Conservation (phyloP, 2,888 invertebrate genomes). For the Salpingus planirostris region DNA sequence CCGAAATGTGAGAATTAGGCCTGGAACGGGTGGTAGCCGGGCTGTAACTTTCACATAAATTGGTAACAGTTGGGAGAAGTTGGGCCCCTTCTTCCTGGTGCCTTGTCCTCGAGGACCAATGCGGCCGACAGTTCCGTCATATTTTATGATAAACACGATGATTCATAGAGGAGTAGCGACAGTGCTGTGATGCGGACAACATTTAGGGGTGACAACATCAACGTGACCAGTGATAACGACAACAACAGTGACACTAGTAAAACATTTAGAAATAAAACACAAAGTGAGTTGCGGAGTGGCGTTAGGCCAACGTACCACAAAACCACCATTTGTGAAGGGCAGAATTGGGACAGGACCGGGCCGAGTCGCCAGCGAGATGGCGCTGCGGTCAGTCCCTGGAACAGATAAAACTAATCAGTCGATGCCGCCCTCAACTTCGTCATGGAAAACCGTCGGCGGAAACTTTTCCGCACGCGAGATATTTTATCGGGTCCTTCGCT, state of each 20-base stretch:
- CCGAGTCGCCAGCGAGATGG: conserved; percentile 42
- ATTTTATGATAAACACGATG: too few species aligned
- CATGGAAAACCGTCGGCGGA: too few species aligned
- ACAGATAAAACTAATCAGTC: conserved; percentile 39
- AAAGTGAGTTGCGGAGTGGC: conserved; percentile 32
- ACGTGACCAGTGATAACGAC: conserved; percentile 31
- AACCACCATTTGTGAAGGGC: conserved; percentile 40
- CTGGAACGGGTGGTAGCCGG: background rate
- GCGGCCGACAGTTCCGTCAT: too few species aligned
- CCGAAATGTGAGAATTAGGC: conserved; percentile 8
- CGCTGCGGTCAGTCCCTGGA: conserved; percentile 45
- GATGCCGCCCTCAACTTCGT: too few species aligned
- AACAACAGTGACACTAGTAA: conserved; percentile 24
- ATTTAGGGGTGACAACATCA: conserved; percentile 36
- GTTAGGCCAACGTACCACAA: conserved; percentile 41
- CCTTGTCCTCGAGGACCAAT: too few species aligned
- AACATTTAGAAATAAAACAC: conserved; percentile 17
- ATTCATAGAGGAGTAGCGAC: too few species aligned
- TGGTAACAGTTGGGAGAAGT: too few species aligned
- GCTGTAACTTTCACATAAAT: conserved; percentile 9
- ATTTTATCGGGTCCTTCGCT: too few species aligned
- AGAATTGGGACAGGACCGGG: conserved; percentile 37
- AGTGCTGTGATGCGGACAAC: conserved; percentile 37
- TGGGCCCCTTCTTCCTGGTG: too few species aligned
- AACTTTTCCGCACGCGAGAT: too few species aligned